Evolutionary conservation across 2,113 vertebrate genomes (phyloP).

Genomic region (Tamias sibiricus): DNA sequence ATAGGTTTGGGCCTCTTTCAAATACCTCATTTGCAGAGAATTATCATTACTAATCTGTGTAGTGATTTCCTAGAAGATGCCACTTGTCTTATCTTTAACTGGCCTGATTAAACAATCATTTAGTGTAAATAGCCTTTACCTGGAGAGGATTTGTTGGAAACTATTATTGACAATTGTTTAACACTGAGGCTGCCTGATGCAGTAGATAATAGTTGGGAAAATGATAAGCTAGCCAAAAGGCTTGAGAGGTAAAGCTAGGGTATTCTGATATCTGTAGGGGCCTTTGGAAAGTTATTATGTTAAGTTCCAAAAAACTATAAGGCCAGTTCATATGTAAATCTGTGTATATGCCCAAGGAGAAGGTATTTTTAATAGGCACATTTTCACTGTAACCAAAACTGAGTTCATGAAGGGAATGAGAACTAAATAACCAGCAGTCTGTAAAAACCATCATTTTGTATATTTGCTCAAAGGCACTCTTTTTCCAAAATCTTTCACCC

Average conservation of each 20-base stretch:
- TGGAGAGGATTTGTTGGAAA: neutral
- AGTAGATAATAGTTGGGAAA: neutral
- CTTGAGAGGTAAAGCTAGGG: neutral
- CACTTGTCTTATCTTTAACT: neutral
- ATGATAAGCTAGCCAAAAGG: neutral
- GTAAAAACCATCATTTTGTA: neutral
- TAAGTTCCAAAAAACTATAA: constrained; percentile 9
- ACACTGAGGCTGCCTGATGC: neutral
- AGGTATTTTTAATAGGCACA: neutral
- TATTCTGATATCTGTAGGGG: neutral
- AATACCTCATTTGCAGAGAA: neutral
- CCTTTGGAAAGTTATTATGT: neutral
- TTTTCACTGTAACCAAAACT: neutral
- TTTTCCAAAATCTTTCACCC: constrained; percentile 27
- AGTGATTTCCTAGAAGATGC: constrained; percentile 2
- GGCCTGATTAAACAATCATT: neutral
- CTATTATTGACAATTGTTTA: constrained; percentile 17
- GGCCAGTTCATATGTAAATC: neutral
- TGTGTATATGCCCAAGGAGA: neutral
- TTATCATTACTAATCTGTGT: constrained; percentile 7
- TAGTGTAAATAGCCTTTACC: neutral
- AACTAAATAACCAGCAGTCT: neutral
- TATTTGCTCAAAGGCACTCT: neutral
- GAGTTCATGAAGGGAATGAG: neutral
- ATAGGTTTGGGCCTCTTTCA: neutral